phyloP scores from a whole-genome alignment of 2,797 vertebrate species.

The Cynopterus sphinx region DNA sequence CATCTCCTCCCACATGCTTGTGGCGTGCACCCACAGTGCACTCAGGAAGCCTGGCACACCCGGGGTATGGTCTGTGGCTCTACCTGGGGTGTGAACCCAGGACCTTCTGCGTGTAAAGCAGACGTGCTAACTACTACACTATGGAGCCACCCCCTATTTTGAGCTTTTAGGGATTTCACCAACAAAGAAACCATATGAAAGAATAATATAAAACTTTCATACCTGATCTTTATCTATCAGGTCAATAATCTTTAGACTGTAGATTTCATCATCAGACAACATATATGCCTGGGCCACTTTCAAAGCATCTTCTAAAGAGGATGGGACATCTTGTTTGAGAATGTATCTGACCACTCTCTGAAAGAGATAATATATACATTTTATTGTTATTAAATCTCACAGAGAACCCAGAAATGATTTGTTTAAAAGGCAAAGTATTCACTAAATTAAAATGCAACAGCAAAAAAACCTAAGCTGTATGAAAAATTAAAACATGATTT shows the following conservation, averaged over 20 bases:
- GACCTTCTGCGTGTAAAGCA: no score
- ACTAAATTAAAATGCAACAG: neutral
- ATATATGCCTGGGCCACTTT: slow-evolving; percentile 91
- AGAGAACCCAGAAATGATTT: neutral
- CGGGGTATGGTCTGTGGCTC: no score
- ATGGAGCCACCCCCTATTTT: neutral
- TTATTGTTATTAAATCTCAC: neutral
- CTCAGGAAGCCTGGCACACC: no score
- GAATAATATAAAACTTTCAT: slow-evolving; percentile 18
- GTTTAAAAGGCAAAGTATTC: neutral
- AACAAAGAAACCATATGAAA: neutral
- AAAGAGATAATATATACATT: neutral
- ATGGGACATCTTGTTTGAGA: slow-evolving; percentile 91
- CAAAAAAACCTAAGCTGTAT: neutral
- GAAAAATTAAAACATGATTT: slow-evolving; percentile 40
- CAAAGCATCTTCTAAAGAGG: slow-evolving; percentile 93
- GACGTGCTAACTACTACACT: no score
- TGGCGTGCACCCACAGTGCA: no score
- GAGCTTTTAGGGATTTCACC: neutral
- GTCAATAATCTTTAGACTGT: slow-evolving; percentile 90
- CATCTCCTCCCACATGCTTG: no score
- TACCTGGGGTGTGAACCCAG: no score
- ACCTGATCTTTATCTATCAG: slow-evolving; percentile 91
- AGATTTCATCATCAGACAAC: slow-evolving; percentile 89
- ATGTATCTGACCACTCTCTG: slow-evolving; percentile 94